Evolutionary conservation across 2,888 invertebrate species (phyloP).

Genomic region (Erebia palarica): DNA sequence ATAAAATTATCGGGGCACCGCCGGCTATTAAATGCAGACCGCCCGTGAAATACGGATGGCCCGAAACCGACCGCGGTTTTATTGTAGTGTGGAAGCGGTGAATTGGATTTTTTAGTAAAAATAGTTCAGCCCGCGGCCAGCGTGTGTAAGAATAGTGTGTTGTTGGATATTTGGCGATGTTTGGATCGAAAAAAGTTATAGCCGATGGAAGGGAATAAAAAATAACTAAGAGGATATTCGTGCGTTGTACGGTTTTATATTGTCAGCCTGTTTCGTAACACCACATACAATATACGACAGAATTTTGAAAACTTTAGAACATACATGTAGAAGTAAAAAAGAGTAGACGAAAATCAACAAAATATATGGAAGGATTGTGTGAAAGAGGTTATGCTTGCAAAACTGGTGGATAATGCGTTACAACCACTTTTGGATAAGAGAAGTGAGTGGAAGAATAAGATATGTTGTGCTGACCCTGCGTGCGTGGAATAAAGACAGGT

Average conservation of each 20-base stretch:
- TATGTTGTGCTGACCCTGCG: too few species aligned
- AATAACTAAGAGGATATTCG: not conserved
- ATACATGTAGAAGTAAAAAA: too few species aligned
- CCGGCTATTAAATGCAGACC: conserved; percentile 79
- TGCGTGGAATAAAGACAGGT: too few species aligned
- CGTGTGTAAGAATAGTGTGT: conserved; percentile 12
- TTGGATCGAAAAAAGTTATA: not conserved
- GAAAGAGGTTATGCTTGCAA: too few species aligned
- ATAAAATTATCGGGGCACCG: conserved; percentile 79
- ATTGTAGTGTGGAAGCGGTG: conserved; percentile 26
- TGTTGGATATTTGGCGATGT: conserved; percentile 14
- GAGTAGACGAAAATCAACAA: too few species aligned
- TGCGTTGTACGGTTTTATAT: not conserved
- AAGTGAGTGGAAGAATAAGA: too few species aligned
- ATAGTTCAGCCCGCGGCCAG: conserved; percentile 13
- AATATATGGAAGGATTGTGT: too few species aligned
- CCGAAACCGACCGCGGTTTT: conserved; percentile 44
- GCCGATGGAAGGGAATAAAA: not conserved
- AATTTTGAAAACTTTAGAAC: too few species aligned
- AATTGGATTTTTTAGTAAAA: conserved; percentile 22
- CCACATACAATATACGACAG: too few species aligned
- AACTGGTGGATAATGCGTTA: too few species aligned
- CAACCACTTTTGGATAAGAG: too few species aligned
- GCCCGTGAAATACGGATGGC: conserved; percentile 71
- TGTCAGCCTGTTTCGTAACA: not conserved